Percentiles rank a stretch among this genome's conserved stretches.
These are phyloP conservation scores for Watsonalla binaria DNA, from an alignment of 2,888 invertebrate species.

Conservation along the genomic window DNA sequence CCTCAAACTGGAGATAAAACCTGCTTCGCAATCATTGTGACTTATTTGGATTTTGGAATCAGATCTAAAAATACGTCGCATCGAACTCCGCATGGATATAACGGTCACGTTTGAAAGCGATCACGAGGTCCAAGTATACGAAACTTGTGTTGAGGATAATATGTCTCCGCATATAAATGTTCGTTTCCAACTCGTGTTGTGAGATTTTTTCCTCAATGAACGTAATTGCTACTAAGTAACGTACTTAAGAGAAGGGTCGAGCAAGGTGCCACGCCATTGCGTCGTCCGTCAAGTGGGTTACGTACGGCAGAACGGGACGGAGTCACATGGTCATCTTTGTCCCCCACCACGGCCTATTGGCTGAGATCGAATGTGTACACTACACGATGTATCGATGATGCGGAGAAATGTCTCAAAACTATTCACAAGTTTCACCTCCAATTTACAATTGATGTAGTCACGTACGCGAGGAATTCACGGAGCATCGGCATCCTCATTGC, in stretches of 20 bases:
- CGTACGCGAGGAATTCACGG: constrained; percentile 21
- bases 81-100: too few relatives aligned
- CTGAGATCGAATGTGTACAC: constrained; percentile 1
- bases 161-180: background rate
- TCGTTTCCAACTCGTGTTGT: background rate
- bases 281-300: constrained; percentile 54
- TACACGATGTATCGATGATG: constrained; percentile 1
- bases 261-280: constrained; percentile 43
- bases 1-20: constrained; percentile 6
- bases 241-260: constrained; percentile 51
- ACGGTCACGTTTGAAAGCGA: background rate
- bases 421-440: constrained; percentile 42
- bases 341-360: constrained; percentile 29
- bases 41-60: too few relatives aligned
- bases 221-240: constrained; percentile 37
- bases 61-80: too few relatives aligned
- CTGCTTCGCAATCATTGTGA: too few relatives aligned
- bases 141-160: background rate
- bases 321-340: constrained; percentile 35
- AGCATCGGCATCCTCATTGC: background rate
- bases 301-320: constrained; percentile 40
- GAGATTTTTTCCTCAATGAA: constrained; percentile 27
- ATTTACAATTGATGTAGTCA: constrained; percentile 36
- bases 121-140: background rate
- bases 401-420: constrained; percentile 5